These are phyloP conservation scores for Sphinx pinastri DNA, from an alignment of 2,888 invertebrate genomes.

Conservation along the genomic window DNA sequence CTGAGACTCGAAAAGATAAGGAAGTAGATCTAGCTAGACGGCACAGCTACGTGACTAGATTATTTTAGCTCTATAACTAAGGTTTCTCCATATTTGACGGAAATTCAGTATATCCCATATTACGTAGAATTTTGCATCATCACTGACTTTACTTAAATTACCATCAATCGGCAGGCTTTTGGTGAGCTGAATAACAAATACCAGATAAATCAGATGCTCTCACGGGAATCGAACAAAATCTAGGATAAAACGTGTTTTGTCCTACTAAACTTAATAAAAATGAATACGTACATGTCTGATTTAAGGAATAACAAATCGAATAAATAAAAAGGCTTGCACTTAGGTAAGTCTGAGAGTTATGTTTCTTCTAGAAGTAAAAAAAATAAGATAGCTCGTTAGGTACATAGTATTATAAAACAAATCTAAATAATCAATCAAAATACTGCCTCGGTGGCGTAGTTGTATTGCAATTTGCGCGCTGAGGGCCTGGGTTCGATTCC, in stretches of 20 bases:
- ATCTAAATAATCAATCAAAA: no score
- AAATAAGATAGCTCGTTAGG: no score
- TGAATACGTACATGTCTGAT: background rate
- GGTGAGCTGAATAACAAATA: constrained; percentile 15
- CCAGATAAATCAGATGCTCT: constrained; percentile 16
- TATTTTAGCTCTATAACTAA: constrained; percentile 28
- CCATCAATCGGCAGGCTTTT: constrained; percentile 17
- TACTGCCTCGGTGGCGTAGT: no score
- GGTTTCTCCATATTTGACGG: constrained; percentile 32
- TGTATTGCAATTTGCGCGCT: no score
- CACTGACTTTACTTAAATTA: background rate
- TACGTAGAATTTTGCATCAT: background rate
- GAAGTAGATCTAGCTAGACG: constrained; percentile 59
- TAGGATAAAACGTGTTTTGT: constrained; percentile 19
- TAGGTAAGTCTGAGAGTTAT: no score
- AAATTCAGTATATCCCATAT: constrained; percentile 28
- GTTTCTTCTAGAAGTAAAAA: no score
- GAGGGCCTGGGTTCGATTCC: no score
- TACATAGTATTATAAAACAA: no score
- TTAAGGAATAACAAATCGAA: no score
- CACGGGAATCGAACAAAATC: constrained; percentile 18
- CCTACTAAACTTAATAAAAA: background rate
- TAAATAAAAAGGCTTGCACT: no score
- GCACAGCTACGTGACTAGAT: constrained; percentile 39
- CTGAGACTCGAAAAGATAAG: constrained; percentile 51